Base-by-base conservation (phyloP, 2,113 vertebrate genomes). In the Ahaetulla prasina region DNA sequence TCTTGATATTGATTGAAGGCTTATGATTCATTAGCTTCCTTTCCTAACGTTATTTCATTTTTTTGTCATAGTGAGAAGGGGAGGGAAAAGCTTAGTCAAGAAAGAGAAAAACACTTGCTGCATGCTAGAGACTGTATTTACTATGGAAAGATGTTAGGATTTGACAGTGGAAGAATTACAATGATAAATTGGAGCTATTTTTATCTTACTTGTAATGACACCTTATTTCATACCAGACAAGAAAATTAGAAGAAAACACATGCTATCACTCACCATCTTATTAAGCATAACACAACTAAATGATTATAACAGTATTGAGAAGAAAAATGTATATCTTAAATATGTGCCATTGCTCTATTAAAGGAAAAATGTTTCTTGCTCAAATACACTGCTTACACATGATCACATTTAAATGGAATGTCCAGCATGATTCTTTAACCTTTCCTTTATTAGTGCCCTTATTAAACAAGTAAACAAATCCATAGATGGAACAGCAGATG, bases 391-490 rank as follows among this genome's bases (percentile, higher is more conserved):
- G 23, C 25, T 86, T 86, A 27, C 45, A 50, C 1, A 55, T 55
- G 52, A 55, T 55, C 85, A 50, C 5, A 50, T 43, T 54, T 43
- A 50, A 39, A 85, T 39, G 27, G 49, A 63, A 60, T 85, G 10
- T 27, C 9, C 22, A 27, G 4, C 14, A 50, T 89, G 55, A 43
- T 86, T 89, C 39, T 91, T 89, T 35, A 53, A 94, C 14, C 90
- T 18, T 80, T 85, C 94, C 63, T 63, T 94, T 89, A 54, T 93
- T 92, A 99, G 98, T 96, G 98, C 98, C 74, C 98, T 99, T 93
- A 98, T 99, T 94, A 98, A 98, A 93, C 98, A 98, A 96, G 98
- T 99, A 89, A 99, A 98, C 95, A 98, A 98, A 93, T 99, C 98
- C 57, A 98, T 99, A 96, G 98, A 98, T 95, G 98, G 98, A 92